A percentile compares a stretch with the other conserved stretches of the same genome.
Conservation (phyloP, 2,113 vertebrate genomes). For the Tyrannus savana region DNA sequence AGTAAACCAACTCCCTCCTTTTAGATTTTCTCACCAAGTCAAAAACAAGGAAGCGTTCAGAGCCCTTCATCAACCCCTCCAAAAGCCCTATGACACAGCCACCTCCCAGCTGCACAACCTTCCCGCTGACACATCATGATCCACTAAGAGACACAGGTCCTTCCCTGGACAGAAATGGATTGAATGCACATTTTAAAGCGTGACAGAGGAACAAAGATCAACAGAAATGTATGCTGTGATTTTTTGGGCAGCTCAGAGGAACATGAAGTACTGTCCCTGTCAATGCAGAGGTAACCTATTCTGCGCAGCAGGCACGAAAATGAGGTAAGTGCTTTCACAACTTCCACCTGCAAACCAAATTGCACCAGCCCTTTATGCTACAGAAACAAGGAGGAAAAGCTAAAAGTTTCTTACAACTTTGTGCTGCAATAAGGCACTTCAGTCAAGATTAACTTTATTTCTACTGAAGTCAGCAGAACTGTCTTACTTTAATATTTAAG, state of each 20-base stretch:
- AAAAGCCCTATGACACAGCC: background rate
- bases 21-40: background rate
- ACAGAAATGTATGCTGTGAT: background rate
- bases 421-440: background rate
- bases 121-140: accelerated
- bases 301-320: background rate
- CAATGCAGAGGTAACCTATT: background rate
- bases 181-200: background rate
- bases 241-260: background rate
- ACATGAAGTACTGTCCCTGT: background rate
- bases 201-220: background rate
- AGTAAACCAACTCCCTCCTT: background rate
- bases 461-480: background rate
- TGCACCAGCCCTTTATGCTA: background rate
- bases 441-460: background rate
- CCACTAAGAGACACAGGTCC: background rate
- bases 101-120: background rate
- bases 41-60: background rate
- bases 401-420: background rate
- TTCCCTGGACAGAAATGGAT: background rate
- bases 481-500: background rate
- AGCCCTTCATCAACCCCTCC: background rate
- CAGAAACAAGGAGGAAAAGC: background rate
- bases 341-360: background rate
- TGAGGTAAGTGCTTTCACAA: background rate